These are phyloP conservation scores for Epizoanthus stellaris DNA, from an alignment of 92 coral and sea anemone genomes.

Conservation along the genomic window DNA sequence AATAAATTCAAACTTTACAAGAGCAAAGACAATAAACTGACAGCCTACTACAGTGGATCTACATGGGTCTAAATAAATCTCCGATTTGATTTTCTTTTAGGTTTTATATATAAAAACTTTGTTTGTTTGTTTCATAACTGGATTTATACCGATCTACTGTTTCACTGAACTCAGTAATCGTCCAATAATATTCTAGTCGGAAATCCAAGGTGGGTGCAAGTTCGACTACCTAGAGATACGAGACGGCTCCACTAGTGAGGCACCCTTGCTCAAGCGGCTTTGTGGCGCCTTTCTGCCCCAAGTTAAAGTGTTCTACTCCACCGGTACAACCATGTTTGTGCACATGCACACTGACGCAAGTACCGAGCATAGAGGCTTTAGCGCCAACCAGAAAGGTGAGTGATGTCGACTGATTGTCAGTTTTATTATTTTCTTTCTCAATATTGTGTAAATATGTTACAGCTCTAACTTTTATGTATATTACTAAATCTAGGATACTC, in stretches of 20 bases:
- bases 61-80: too few relatives aligned
- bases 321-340: constrained; percentile 59
- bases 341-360: constrained; percentile 71
- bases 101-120: too few relatives aligned
- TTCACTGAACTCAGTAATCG: background rate
- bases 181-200: constrained; percentile 60
- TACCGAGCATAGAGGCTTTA: constrained; percentile 55
- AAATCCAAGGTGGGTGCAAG: constrained; percentile 62
- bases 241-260: constrained; percentile 57
- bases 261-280: constrained; percentile 53
- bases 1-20: too few relatives aligned
- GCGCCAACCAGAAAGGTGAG: constrained; percentile 39
- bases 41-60: too few relatives aligned
- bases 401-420: background rate
- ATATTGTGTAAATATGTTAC: background rate
- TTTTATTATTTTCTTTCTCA: background rate
- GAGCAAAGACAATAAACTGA: too few relatives aligned
- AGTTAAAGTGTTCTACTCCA: constrained; percentile 37
- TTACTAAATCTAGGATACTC: too few relatives aligned
- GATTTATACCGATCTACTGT: too few relatives aligned
- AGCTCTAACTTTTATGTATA: too few relatives aligned
- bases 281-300: constrained; percentile 52
- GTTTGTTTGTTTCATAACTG: too few relatives aligned
- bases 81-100: too few relatives aligned
- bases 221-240: constrained; percentile 70